A percentile compares a stretch with the other conserved stretches of the same genome.
These are phyloP conservation scores for Cryptomyrus ogoouensis DNA, from an alignment of 2,113 vertebrate species.

Conservation along the genomic window DNA sequence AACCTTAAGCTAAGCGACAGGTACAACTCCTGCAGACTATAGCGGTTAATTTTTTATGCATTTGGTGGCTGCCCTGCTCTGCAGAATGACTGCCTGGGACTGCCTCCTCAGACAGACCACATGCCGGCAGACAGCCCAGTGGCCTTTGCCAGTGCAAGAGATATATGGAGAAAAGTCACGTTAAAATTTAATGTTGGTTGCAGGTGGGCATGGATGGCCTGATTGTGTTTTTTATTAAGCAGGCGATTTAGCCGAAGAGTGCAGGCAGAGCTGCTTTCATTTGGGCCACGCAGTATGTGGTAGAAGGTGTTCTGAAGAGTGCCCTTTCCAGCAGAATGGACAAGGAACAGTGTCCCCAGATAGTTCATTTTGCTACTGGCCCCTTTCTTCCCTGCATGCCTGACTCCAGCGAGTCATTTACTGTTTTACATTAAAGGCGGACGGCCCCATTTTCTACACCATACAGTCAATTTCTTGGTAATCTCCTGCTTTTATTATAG, in stretches of 20 bases:
- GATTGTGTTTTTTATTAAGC: slow-evolving; percentile 68
- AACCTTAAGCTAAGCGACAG: not conserved
- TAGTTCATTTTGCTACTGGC: slow-evolving; percentile 36
- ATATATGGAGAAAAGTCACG: slow-evolving; percentile 63
- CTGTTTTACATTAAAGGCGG: not conserved
- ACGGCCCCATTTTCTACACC: not conserved
- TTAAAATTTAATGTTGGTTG: slow-evolving; percentile 65
- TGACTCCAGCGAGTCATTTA: slow-evolving; percentile 5
- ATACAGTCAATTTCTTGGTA: not conserved
- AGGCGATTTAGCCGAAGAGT: slow-evolving; percentile 59
- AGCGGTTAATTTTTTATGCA: not conserved
- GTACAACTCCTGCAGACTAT: not conserved
- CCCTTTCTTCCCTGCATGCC: not conserved
- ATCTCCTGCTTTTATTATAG: not conserved
- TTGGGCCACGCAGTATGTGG: slow-evolving; percentile 52
- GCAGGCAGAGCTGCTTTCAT: slow-evolving; percentile 59
- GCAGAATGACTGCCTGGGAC: not conserved
- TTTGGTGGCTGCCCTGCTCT: not conserved
- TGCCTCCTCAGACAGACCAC: not conserved
- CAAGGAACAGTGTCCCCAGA: slow-evolving; percentile 44
- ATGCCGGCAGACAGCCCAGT: slow-evolving; percentile 32
- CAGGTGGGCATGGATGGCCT: slow-evolving; percentile 39
- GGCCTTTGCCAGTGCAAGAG: slow-evolving; percentile 35
- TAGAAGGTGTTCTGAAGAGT: slow-evolving; percentile 59
- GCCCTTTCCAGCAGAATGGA: slow-evolving; percentile 64